Evolutionary conservation across 2,113 vertebrate genomes (phyloP), one percentile per base, ranked within the genome.

Genomic region (Odocoileus hemionus): DNA sequence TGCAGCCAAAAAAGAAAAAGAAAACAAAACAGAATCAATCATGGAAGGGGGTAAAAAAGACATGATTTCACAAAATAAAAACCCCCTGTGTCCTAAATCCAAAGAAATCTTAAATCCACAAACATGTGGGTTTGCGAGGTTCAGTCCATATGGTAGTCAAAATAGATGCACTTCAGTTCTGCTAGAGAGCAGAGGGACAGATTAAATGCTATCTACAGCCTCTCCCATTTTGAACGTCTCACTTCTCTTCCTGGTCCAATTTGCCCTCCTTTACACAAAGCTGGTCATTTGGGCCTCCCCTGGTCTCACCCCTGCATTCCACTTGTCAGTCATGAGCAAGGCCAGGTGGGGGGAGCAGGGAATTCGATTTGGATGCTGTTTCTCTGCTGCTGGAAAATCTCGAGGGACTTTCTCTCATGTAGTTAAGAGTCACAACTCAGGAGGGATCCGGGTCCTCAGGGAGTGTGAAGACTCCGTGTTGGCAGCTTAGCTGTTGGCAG

Each of bases 381-480:
- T 43, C 23, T 89, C 26, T 50, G n/a, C 23, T 43, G 45, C 25
- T 43, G 60, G 16, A 61, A 47, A 79, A 43, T 3, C 19, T 10
- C 0, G 1, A 78, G 26, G 16, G 17, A 9, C 52, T 94, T n/a
- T 47, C 12, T 70, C 26, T n/a, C 1, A 0, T 7, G 36, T 26
- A 58, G 52, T 43, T 60, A 67, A 54, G 23, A 93, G 10, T 15
- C 70, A n/a, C 13, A 2, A 15, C 28, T 50, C 19, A 54, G 33
- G 79, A 54, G 23, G 74, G 16, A 83, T 52, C 26, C 5, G 4
- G 54, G 39, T 30, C 21, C 25, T 13, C 15, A 21, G 47, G 39
- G 30, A 61, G 6, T 55, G 2, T 23, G 39, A 50, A 21, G 25
- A 19, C 25, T 55, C 1, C 0, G 0, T 58, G 9, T 39, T 28